Conservation (phyloP, 2,113 vertebrate genomes). For the Pluvianellus socialis region DNA sequence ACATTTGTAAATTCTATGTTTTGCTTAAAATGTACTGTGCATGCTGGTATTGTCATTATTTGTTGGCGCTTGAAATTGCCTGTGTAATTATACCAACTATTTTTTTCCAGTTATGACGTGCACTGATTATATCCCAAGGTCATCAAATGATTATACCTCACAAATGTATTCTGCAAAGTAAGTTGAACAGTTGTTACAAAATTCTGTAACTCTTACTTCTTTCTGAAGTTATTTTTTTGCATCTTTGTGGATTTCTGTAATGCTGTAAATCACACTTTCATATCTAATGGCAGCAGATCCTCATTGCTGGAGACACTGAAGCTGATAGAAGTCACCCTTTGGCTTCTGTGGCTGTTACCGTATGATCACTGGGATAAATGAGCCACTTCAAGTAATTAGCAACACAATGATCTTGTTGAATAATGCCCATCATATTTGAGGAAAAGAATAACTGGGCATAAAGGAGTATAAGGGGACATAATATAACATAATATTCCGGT, state of each 20-base stretch:
- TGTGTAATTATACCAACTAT: background rate
- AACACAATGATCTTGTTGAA: background rate
- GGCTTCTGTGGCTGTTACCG: background rate
- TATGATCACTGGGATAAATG: background rate
- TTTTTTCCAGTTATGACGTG: constrained; percentile 82
- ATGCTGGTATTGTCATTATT: background rate
- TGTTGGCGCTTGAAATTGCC: constrained; percentile 4
- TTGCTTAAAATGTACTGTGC: background rate
- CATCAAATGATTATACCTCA: constrained; percentile 84
- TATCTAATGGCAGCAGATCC: background rate
- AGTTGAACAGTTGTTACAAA: constrained; percentile 62
- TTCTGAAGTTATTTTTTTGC: background rate
- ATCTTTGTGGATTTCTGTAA: background rate
- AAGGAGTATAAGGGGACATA: background rate
- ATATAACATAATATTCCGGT: too few species aligned
- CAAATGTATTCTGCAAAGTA: constrained; percentile 86
- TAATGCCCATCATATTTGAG: background rate
- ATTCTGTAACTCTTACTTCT: background rate
- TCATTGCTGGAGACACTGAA: background rate
- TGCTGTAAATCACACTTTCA: background rate
- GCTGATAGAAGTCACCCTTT: background rate
- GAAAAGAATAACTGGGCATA: background rate
- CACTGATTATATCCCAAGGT: constrained; percentile 81
- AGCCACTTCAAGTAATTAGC: background rate
- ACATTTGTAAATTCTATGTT: background rate